phyloP scores from a whole-genome alignment of 2,113 vertebrate species.

The Gnathonemus longibarbis region DNA sequence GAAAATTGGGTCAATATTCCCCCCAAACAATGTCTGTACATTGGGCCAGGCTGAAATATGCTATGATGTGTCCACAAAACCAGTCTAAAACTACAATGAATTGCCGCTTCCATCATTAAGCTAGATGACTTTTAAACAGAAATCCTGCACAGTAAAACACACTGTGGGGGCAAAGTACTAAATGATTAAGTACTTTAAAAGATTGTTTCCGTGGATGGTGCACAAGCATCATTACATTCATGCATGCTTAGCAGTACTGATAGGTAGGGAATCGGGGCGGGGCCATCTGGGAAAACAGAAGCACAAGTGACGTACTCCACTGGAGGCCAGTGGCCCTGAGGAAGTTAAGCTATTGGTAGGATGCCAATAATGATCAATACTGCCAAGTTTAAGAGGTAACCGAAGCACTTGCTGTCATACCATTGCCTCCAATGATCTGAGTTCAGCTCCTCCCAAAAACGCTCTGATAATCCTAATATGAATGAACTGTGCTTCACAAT shows the following conservation, averaged over 20 bases:
- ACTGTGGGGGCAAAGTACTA: background rate
- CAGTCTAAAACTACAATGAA: background rate
- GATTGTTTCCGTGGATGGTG: constrained; percentile 20
- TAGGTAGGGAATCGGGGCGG: constrained; percentile 23
- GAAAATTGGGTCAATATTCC: constrained; percentile 36
- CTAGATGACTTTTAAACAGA: constrained; percentile 7
- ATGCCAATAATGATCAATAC: constrained; percentile 68
- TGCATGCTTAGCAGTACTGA: constrained; percentile 86
- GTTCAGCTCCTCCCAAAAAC: constrained; percentile 81
- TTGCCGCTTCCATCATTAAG: background rate
- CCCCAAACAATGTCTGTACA: background rate
- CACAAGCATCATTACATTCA: constrained; percentile 73
- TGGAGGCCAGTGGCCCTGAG: constrained; percentile 2
- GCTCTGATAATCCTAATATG: constrained; percentile 92
- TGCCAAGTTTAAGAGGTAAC: constrained; percentile 85
- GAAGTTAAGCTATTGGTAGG: constrained; percentile 27
- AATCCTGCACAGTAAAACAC: constrained; percentile 4
- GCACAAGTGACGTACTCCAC: background rate
- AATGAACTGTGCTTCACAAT: constrained; percentile 99
- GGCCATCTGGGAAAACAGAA: constrained; percentile 28
- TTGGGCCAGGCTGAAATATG: background rate
- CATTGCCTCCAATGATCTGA: constrained; percentile 97
- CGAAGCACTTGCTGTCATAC: constrained; percentile 86
- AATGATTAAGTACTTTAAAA: background rate
- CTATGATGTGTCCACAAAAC: background rate